Evolutionary conservation across 2,888 invertebrate species (phyloP).

Genomic region (Aleiodes testaceus): DNA sequence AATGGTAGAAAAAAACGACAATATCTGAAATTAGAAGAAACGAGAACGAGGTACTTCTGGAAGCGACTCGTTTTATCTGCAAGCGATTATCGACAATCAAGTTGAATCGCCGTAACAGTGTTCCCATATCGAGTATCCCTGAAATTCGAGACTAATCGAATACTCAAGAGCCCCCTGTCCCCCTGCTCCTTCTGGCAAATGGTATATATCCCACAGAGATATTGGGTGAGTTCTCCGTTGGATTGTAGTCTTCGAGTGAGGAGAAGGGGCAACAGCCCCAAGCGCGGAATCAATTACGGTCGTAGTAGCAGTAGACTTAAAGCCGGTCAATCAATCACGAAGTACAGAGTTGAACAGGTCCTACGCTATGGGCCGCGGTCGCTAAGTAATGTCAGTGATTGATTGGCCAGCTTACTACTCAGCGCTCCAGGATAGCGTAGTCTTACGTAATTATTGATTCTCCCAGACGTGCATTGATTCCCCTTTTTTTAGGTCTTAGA

Average conservation of each 20-base stretch:
- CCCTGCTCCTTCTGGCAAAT: neutral
- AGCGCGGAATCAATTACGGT: slow-evolving; percentile 53
- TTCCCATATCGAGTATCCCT: slow-evolving; percentile 36
- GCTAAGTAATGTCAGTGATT: slow-evolving; percentile 55
- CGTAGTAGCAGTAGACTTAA: slow-evolving; percentile 47
- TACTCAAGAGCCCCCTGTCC: slow-evolving; percentile 6
- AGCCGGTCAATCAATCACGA: slow-evolving; percentile 55
- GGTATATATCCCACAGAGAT: slow-evolving; percentile 28
- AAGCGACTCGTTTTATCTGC: too few relatives aligned
- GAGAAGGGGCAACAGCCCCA: slow-evolving; percentile 10
- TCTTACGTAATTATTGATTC: slow-evolving; percentile 56
- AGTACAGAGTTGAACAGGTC: slow-evolving; percentile 43
- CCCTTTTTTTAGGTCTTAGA: too few relatives aligned
- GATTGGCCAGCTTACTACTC: slow-evolving; percentile 51
- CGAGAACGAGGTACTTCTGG: too few relatives aligned
- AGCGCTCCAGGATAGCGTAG: slow-evolving; percentile 45
- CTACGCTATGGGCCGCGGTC: slow-evolving; percentile 44
- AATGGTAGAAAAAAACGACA: neutral
- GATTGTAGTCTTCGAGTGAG: neutral
- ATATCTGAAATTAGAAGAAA: neutral
- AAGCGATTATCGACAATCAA: slow-evolving; percentile 19
- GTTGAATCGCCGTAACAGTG: slow-evolving; percentile 10
- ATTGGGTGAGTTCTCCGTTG: slow-evolving; percentile 11
- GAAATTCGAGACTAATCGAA: slow-evolving; percentile 42
- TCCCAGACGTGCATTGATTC: slow-evolving; percentile 37